phyloP scores from a whole-genome alignment of 2,888 invertebrate species.

The Athalia cordata region DNA sequence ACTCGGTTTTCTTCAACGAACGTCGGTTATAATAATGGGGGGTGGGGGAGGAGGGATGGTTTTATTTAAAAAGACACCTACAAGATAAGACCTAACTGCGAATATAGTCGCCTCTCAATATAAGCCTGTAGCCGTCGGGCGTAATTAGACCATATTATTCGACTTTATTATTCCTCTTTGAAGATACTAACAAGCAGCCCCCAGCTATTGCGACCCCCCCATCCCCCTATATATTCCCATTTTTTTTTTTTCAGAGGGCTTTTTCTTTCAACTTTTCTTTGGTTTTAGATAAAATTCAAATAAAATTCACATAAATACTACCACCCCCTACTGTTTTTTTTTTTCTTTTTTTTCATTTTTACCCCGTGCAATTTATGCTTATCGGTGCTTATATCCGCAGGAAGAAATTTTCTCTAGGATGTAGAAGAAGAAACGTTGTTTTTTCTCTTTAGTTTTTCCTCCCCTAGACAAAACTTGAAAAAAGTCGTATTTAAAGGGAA shows the following conservation, averaged over 20 bases:
- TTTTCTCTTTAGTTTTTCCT: no score
- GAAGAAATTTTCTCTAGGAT: no score
- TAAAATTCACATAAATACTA: conserved; percentile 22
- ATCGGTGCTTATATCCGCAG: no score
- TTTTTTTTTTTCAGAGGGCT: no score
- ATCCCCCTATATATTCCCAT: neutral
- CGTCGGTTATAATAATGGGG: no score
- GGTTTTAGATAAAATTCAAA: conserved; percentile 34
- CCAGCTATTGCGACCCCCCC: conserved; percentile 7
- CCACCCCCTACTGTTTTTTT: neutral
- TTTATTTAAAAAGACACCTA: conserved; percentile 20
- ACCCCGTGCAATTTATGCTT: no score
- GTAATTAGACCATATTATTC: conserved; percentile 60
- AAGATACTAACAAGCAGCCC: conserved; percentile 55
- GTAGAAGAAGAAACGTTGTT: no score
- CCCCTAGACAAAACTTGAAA: no score
- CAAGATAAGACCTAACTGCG: neutral
- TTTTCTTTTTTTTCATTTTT: no score
- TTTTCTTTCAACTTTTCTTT: neutral
- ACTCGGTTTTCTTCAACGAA: no score
- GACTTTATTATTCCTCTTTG: conserved; percentile 64
- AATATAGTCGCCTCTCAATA: conserved; percentile 16
- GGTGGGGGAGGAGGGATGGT: neutral
- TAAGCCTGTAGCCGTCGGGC: conserved; percentile 54
- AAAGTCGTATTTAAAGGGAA: no score